These are phyloP conservation scores for Ophion costatus DNA, from an alignment of 2,888 invertebrate species.

Conservation along the genomic window DNA sequence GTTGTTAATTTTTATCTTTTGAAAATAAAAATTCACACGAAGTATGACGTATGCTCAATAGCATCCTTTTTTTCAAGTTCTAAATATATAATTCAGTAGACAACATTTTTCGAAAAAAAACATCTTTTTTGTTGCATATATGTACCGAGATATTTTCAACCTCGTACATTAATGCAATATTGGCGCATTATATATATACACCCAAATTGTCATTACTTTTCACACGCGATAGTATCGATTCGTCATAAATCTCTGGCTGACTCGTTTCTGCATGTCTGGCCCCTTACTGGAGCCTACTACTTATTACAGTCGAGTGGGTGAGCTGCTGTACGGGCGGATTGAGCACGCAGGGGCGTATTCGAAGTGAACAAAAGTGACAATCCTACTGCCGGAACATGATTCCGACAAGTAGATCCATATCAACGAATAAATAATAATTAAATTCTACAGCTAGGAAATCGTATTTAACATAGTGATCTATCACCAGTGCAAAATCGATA, in stretches of 20 bases:
- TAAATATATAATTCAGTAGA: too few relatives aligned
- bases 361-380: slow-evolving; percentile 23
- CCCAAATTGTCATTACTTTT: slow-evolving; percentile 55
- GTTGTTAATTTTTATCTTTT: too few relatives aligned
- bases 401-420: not conserved
- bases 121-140: too few relatives aligned
- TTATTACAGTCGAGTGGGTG: slow-evolving; percentile 52
- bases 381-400: not conserved
- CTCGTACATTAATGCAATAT: too few relatives aligned
- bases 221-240: slow-evolving; percentile 68
- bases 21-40: too few relatives aligned
- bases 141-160: too few relatives aligned
- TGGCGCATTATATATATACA: not conserved
- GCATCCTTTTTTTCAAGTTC: too few relatives aligned
- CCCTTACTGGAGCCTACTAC: slow-evolving; percentile 52
- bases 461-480: too few relatives aligned
- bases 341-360: slow-evolving; percentile 21
- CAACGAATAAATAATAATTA: not conserved
- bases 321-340: slow-evolving; percentile 40
- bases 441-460: not conserved
- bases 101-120: too few relatives aligned
- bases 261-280: slow-evolving; percentile 39
- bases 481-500: too few relatives aligned
- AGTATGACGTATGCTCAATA: too few relatives aligned
- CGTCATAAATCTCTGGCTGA: slow-evolving; percentile 66